phyloP scores from a whole-genome alignment of 2,113 vertebrate genomes.

The Origma solitaria region DNA sequence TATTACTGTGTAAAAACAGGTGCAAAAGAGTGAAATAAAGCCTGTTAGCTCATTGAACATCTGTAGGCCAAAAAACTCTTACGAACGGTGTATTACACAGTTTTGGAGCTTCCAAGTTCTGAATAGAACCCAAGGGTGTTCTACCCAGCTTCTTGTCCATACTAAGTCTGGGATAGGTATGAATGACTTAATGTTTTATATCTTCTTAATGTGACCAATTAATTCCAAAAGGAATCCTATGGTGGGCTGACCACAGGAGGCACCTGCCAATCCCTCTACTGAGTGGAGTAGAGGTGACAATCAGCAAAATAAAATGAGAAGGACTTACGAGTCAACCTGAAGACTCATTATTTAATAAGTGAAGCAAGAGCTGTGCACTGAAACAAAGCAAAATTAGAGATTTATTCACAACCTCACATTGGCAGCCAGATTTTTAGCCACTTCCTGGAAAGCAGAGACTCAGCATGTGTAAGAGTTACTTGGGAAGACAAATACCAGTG shows the following conservation, averaged over 20 bases:
- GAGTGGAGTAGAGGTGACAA: background rate
- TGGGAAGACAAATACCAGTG: background rate
- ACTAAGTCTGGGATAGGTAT: background rate
- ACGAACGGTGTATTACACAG: background rate
- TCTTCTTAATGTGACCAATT: background rate
- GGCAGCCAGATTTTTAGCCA: background rate
- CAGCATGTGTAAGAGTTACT: background rate
- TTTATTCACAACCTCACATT: background rate
- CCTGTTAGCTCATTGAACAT: background rate
- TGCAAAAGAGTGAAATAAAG: background rate
- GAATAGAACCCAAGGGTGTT: background rate
- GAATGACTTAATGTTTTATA: background rate
- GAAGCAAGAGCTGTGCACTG: background rate
- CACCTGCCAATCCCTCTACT: background rate
- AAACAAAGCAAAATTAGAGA: background rate
- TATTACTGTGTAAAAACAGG: background rate
- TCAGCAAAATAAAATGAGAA: background rate
- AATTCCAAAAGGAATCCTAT: background rate
- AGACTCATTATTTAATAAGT: background rate
- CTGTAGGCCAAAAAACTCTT: background rate
- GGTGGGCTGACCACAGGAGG: background rate
- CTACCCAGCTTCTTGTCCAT: background rate
- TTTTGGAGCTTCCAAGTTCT: background rate
- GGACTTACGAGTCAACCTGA: background rate
- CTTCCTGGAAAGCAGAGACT: background rate